A percentile compares a stretch with the other conserved stretches of the same genome.
Evolutionary conservation across 2,888 invertebrate genomes (phyloP).

Genomic region (Epinotia demarniana): DNA sequence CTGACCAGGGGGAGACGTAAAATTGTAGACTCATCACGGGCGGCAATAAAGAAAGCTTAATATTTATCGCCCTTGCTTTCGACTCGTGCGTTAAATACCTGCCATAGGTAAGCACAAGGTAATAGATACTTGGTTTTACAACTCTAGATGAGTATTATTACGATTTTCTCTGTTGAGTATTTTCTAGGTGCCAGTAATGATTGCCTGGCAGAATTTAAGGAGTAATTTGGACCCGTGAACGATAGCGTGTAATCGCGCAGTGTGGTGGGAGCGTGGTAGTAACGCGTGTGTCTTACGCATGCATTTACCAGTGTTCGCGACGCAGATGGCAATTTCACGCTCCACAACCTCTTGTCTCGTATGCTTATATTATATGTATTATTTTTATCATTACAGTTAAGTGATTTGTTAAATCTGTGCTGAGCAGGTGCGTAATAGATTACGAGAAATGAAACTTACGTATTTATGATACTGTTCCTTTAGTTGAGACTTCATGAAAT

Average conservation of each 20-base stretch:
- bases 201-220: background rate
- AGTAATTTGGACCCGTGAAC: slow-evolving; percentile 4
- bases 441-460: background rate
- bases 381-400: slow-evolving; percentile 61
- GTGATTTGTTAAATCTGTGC: slow-evolving; percentile 45
- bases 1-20: too few relatives aligned
- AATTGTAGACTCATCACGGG: too few relatives aligned
- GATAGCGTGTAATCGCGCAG: slow-evolving; percentile 4
- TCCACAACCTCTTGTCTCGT: slow-evolving; percentile 64
- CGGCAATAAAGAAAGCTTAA: too few relatives aligned
- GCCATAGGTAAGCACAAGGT: too few relatives aligned
- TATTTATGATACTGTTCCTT: background rate
- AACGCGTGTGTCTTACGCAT: slow-evolving; percentile 49
- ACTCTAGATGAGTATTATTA: too few relatives aligned
- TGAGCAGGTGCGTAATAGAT: slow-evolving; percentile 15
- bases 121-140: too few relatives aligned
- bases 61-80: too few relatives aligned
- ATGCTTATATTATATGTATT: slow-evolving; percentile 56
- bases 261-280: slow-evolving; percentile 5
- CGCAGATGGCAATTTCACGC: slow-evolving; percentile 73
- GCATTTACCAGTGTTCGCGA: slow-evolving; percentile 65
- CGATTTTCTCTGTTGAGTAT: too few relatives aligned
- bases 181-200: background rate
- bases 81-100: too few relatives aligned
- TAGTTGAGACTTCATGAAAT: background rate